Evolutionary conservation across 2,113 vertebrate genomes (phyloP), one percentile per base, ranked within the genome.

Genomic region (Ursus arctos): DNA sequence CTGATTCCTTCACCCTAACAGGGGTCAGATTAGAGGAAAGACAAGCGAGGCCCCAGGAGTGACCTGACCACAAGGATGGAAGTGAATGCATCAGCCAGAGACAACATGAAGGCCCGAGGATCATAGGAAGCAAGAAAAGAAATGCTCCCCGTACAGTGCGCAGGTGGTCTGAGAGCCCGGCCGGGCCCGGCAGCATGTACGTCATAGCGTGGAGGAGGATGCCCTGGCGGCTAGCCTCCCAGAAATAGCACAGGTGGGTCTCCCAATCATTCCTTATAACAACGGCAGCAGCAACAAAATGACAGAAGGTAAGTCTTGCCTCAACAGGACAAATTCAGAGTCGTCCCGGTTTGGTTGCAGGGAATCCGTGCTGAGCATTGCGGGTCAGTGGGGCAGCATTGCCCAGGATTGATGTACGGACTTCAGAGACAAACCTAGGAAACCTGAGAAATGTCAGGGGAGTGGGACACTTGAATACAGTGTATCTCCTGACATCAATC

Each of bases 141-240:
- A 85, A 28, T 21, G 40, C 10, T 47, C 4, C 22, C 3, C 0
- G 7, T 31, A 59, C n/a, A 43, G 7, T 19, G 24, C 47, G 15
- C 18, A 33, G 2, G 65, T 31, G 49, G 26, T 63, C 10, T 31
- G 21, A 1, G 9, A 63, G 61, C 33, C 40, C 40, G 28, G 26
- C 7, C 14, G 69, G n/a, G 31, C 1, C 51, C 4, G 1, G 57
- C 43, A 43, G 5, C 0, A 0, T 1, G 3, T 31, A 33, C 12
- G 4, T 40, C 71, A 7, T 0, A 7, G 40, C 53, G 53, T 24
- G 9, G 21, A 61, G 15, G 33, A 88, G 33, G 22, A 71, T 0
- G 0, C 51, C n/a, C 2, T 3, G 8, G 18, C 31, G 24, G 15
- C 26, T 65, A 9, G 24, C 63, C 9, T 40, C 26, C 31, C 49